Conservation (phyloP, 1,140 invertebrate species). For the Drosophila teissieri region DNA sequence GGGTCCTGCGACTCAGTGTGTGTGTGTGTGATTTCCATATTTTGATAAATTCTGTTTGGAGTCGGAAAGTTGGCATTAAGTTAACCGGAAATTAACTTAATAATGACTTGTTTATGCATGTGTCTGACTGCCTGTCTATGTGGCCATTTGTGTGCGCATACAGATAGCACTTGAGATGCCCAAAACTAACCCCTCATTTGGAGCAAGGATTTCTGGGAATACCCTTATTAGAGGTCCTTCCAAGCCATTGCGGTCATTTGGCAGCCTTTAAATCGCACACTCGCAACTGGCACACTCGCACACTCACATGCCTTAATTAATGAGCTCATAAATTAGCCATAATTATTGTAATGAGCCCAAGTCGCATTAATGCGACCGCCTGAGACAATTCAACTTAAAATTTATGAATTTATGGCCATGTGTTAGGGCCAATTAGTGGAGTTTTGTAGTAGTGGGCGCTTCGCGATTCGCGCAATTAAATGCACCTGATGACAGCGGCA, state of each 20-base stretch:
- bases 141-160: constrained; percentile 7
- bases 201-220: neutral
- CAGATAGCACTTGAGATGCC: constrained; percentile 3
- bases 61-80: constrained; percentile 36
- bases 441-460: constrained; percentile 33
- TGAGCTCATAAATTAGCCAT: constrained; percentile 79
- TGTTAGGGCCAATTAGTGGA: constrained; percentile 70
- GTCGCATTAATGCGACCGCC: constrained; percentile 62
- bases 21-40: constrained; percentile 65
- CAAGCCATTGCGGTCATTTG: constrained; percentile 19
- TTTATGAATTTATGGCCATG: constrained; percentile 78
- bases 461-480: constrained; percentile 80
- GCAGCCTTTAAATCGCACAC: neutral
- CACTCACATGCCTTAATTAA: constrained; percentile 64
- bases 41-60: constrained; percentile 74
- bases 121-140: constrained; percentile 3
- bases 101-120: constrained; percentile 49
- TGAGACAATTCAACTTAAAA: constrained; percentile 79
- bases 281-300: constrained; percentile 12
- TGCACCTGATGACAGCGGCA: constrained; percentile 73
- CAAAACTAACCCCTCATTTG: constrained; percentile 21
- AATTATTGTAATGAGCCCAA: constrained; percentile 77
- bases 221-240: too few relatives aligned
- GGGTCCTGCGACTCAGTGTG: neutral
- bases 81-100: constrained; percentile 72